Evolutionary conservation across 2,113 vertebrate species (phyloP).

Genomic region (Tachuris rubrigastra): DNA sequence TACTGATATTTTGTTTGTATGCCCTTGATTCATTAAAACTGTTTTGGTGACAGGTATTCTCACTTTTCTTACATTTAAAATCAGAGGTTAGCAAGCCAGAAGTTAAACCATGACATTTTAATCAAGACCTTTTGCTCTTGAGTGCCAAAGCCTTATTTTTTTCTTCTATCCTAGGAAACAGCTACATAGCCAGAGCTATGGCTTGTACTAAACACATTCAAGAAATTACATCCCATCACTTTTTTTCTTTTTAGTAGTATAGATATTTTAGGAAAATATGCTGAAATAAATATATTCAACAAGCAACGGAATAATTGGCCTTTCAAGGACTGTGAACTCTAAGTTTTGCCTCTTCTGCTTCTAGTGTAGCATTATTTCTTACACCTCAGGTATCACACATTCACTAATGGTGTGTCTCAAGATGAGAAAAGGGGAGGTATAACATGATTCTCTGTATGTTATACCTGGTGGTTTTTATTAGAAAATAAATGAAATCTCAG

Average conservation of each 20-base stretch:
- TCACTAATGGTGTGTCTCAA: not conserved
- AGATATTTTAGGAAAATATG: not conserved
- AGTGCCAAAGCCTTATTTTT: not conserved
- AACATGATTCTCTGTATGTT: not conserved
- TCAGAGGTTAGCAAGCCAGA: not conserved
- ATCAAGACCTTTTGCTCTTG: not conserved
- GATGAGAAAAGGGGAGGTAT: not conserved
- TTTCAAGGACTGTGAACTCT: not conserved
- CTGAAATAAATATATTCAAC: not conserved
- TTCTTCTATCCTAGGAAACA: not conserved
- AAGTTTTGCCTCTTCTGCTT: not conserved
- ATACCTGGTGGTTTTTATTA: not conserved
- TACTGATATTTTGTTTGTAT: not conserved
- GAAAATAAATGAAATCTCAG: not conserved
- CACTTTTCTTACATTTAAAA: not conserved
- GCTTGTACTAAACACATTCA: not conserved
- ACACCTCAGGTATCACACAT: not conserved
- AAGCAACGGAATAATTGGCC: not conserved
- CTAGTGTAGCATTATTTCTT: not conserved
- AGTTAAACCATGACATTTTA: not conserved
- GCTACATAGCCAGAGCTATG: not conserved
- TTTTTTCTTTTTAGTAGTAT: not conserved
- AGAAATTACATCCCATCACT: not conserved
- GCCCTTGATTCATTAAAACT: not conserved
- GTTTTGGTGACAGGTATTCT: not conserved